Base-by-base conservation (phyloP, 2,888 invertebrate species). In the Acanthosepion esculentum region DNA sequence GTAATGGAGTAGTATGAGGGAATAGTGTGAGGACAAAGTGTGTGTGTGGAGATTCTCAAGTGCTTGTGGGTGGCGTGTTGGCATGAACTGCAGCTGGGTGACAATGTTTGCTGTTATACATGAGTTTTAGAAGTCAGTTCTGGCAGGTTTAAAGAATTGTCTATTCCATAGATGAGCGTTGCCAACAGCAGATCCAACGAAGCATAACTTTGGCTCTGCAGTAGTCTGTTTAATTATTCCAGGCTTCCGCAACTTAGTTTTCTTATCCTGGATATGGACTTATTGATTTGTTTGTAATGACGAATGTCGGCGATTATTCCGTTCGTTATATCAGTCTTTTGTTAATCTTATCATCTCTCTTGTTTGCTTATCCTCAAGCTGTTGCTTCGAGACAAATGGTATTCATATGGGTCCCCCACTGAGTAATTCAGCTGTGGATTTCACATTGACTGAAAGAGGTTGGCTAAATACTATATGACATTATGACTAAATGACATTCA, bases 321-420 rank as follows among this genome's bases (percentile, higher is more conserved):
- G 23, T 91, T 41, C n/a, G 26, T 15, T 26, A 41, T 41, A 91
- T 4, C 18, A 26, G n/a, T 23, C 26, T 10, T 91, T n/a, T 91
- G 23, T 91, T n/a, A 41, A 23, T 91, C 4, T 4, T 91, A 91
- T 91, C 29, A 91, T 23, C 26, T 91, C n/a, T 91, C 23, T 91
- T 20, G 23, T 23, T 91, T 91, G 48, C 50, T 94, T n/a, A 33
- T 23, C 48, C 48, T 18, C 33, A 29, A 55, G 91, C 91, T 15
- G 91, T 91, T 91, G 41, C 41, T 41, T 41, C 41, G 41, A 41
- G 41, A 41, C 41, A 41, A 41, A 3, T 41, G 41, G 41, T n/a
- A 91, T 50, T 92, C 64, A 48, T 20, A 94, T 53, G 91, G 48
- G 29, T 33, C 94, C 59, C 48, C 94, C 94, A 29, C 33, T 48